Conservation (phyloP, 2,888 invertebrate species). For the Drosophila borealis region DNA sequence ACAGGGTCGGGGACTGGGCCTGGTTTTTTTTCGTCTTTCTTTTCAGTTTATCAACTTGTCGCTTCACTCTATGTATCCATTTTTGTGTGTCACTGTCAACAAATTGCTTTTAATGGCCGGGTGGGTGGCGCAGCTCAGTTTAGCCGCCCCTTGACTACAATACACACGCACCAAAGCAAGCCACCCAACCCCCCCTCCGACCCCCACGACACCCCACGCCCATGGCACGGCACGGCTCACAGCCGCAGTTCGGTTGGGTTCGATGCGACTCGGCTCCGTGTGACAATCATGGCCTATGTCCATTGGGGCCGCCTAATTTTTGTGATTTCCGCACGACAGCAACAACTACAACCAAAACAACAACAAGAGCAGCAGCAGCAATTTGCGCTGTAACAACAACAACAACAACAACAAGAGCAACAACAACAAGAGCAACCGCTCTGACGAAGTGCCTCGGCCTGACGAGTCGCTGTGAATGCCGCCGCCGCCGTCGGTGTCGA, state of each 20-base stretch:
- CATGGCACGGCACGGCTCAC: background rate
- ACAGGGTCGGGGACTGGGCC: background rate
- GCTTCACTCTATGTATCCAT: slow-evolving; percentile 70
- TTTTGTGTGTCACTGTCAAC: slow-evolving; percentile 81
- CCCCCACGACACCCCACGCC: background rate
- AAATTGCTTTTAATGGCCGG: slow-evolving; percentile 76
- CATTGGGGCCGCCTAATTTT: slow-evolving; percentile 67
- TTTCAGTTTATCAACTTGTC: slow-evolving; percentile 55
- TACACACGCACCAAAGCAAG: slow-evolving; percentile 7
- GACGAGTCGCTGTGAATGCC: slow-evolving; percentile 45
- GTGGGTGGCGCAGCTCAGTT: slow-evolving; percentile 51
- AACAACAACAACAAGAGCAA: slow-evolving; percentile 24
- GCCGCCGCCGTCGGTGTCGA: slow-evolving; percentile 6
- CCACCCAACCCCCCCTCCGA: slow-evolving; percentile 7
- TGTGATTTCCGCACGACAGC: slow-evolving; percentile 67
- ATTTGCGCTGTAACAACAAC: slow-evolving; percentile 23
- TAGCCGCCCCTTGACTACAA: slow-evolving; percentile 22
- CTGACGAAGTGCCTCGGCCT: slow-evolving; percentile 56
- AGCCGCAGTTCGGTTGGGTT: slow-evolving; percentile 9
- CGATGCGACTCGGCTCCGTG: slow-evolving; percentile 40
- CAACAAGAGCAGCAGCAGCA: slow-evolving; percentile 28
- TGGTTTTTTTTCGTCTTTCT: slow-evolving; percentile 11
- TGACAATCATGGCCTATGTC: slow-evolving; percentile 59
- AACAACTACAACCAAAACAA: slow-evolving; percentile 23
- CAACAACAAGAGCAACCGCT: slow-evolving; percentile 21